phyloP scores from a whole-genome alignment of 2,888 invertebrate genomes.

The Aphrophora alni region DNA sequence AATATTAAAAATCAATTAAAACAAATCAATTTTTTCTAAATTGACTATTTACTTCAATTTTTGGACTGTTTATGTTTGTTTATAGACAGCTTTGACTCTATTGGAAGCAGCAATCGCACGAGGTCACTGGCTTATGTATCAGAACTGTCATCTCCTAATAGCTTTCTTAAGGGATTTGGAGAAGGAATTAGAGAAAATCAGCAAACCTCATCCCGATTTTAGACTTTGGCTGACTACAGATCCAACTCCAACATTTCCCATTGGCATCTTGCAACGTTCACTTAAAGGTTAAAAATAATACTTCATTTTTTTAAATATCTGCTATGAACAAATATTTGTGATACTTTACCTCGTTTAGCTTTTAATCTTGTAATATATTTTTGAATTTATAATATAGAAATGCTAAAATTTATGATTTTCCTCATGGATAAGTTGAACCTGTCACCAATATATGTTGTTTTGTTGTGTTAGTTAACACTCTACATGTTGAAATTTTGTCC shows the following conservation, averaged over 20 bases:
- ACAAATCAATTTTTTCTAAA: background rate
- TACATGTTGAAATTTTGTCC: no score
- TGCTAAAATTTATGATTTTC: no score
- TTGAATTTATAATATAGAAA: no score
- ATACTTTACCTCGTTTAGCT: no score
- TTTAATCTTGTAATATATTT: no score
- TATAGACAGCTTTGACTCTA: slow-evolving; percentile 71
- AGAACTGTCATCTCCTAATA: slow-evolving; percentile 89
- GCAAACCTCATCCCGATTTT: slow-evolving; percentile 88
- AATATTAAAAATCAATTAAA: no score
- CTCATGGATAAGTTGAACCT: no score
- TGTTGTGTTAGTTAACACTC: no score
- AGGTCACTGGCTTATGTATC: slow-evolving; percentile 91
- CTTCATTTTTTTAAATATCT: no score
- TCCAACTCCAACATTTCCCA: slow-evolving; percentile 84
- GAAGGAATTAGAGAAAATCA: slow-evolving; percentile 79
- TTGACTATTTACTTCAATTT: background rate
- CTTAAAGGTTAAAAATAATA: slow-evolving; percentile 68
- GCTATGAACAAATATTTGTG: no score
- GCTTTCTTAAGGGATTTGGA: slow-evolving; percentile 81
- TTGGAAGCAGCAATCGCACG: slow-evolving; percentile 72
- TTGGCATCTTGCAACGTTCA: slow-evolving; percentile 82
- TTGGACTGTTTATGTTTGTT: slow-evolving; percentile 36
- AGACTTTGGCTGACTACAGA: slow-evolving; percentile 93
- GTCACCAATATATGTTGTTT: no score